Base-by-base conservation (phyloP, 1,140 invertebrate genomes). In the Tribolium castaneum region DNA sequence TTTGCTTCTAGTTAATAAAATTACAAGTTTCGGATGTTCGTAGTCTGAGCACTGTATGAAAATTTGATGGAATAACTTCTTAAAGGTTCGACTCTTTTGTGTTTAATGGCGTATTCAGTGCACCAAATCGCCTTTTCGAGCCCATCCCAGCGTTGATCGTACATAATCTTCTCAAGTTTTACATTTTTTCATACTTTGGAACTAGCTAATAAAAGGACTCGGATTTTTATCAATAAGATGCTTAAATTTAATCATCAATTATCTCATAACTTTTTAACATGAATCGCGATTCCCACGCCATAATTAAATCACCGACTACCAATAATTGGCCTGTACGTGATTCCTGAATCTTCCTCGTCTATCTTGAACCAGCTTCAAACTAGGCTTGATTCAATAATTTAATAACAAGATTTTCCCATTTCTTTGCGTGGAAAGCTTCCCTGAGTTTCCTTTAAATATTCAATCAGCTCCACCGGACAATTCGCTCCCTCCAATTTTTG, bases 51-150 rank as follows among this genome's bases (percentile, higher is more conserved):
- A 39, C 34, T 39, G 39, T 45, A 45, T 45, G n/a, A 45, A 45
- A 45, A 45, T 45, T 45, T 45, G 39, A 45, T 45, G 75, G 83
- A 39, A 80, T 45, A 45, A 45, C 39, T 86, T 34, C 82, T 82
- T 25, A 90, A 80, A 82, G 89, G 88, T 25, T 82, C 70, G 1
- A 87, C 86, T 13, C 88, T 89, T 22, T 88, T 86, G 71, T 90
- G 85, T 13, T 89, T 82, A 16, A 91, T 82, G 1, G 90, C 87
- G 82, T 89, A 90, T 78, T 91, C 90, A 3, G 86, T 88, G 89
- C 90, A 91, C 85, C 86, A 90, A n/a, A 88, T 82, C 0, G 88
- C 86, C 34, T 83, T 83, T 1, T 90, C 82, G 30, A 89, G 62
- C 1, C 82, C 62, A 52, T 85, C 80, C 30, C 85, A 82, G 0